These are phyloP conservation scores for Serrognathus titanus DNA, from an alignment of 2,888 invertebrate species.

Conservation along the genomic window DNA sequence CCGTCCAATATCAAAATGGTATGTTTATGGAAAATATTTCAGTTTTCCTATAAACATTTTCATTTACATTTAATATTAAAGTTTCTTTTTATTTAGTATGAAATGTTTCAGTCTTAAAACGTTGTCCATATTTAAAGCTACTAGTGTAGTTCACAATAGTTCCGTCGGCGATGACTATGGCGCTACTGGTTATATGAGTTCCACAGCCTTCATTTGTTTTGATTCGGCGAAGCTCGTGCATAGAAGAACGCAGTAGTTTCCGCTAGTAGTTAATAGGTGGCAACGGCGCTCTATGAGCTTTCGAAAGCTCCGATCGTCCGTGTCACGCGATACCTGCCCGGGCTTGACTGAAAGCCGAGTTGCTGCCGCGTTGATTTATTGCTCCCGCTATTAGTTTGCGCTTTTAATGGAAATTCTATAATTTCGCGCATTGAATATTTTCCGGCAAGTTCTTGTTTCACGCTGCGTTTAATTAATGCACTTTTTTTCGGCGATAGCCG, in stretches of 20 bases:
- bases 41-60: no score
- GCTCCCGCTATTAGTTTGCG: constrained; percentile 19
- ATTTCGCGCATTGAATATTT: constrained; percentile 18
- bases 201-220: constrained; percentile 12
- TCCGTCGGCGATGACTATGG: constrained; percentile 1
- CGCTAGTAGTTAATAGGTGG: constrained; percentile 42
- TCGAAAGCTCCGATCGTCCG: constrained; percentile 4
- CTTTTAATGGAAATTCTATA: constrained; percentile 21
- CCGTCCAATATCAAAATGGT: no score
- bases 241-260: constrained; percentile 30
- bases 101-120: no score
- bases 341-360: constrained; percentile 7
- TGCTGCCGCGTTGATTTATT: constrained; percentile 21
- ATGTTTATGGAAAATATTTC: no score
- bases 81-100: no score
- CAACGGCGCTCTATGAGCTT: constrained; percentile 21
- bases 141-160: constrained; percentile 6
- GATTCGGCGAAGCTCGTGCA: constrained; percentile 7
- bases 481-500: not conserved
- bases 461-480: not conserved
- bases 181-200: constrained; percentile 12
- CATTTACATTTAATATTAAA: no score
- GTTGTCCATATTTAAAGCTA: no score
- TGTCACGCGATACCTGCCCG: constrained; percentile 2
- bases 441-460: not conserved